A percentile compares a stretch with the other conserved stretches of the same genome.
Conservation (phyloP, 2,888 invertebrate genomes). For the Phytoseiulus persimilis region DNA sequence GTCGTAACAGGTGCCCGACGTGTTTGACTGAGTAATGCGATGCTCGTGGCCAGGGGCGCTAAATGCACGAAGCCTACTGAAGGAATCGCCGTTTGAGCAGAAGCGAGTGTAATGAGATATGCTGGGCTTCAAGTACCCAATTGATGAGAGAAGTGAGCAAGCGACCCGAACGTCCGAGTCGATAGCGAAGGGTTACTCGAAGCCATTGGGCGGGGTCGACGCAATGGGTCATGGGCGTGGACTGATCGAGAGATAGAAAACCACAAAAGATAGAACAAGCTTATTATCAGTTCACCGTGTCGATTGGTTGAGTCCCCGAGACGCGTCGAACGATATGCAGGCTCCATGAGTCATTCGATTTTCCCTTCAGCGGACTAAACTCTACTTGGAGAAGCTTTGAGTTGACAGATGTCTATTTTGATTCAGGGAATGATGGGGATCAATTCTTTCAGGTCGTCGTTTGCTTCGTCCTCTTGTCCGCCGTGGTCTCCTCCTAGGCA, state of each 20-base stretch:
- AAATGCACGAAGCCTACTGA: too few relatives aligned
- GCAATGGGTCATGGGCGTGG: background rate
- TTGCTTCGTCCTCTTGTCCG: conserved; percentile 7
- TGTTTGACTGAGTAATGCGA: too few relatives aligned
- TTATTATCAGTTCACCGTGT: background rate
- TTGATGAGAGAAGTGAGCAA: background rate
- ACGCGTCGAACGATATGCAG: background rate
- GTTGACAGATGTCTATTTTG: background rate
- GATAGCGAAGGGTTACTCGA: background rate
- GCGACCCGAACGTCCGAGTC: background rate
- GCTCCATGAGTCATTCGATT: too few relatives aligned
- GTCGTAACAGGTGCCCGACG: too few relatives aligned
- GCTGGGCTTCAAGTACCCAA: background rate
- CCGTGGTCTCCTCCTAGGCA: background rate
- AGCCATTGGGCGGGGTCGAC: background rate
- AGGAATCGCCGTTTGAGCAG: too few relatives aligned
- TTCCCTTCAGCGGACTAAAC: too few relatives aligned
- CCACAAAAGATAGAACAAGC: background rate
- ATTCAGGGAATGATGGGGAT: background rate
- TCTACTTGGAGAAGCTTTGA: too few relatives aligned
- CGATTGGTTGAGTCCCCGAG: background rate
- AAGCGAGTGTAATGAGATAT: background rate
- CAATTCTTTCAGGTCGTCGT: background rate
- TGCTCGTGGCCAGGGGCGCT: too few relatives aligned
- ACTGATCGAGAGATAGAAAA: background rate